Evolutionary conservation across 2,888 invertebrate species (phyloP).

Genomic region (Homarus gammarus): DNA sequence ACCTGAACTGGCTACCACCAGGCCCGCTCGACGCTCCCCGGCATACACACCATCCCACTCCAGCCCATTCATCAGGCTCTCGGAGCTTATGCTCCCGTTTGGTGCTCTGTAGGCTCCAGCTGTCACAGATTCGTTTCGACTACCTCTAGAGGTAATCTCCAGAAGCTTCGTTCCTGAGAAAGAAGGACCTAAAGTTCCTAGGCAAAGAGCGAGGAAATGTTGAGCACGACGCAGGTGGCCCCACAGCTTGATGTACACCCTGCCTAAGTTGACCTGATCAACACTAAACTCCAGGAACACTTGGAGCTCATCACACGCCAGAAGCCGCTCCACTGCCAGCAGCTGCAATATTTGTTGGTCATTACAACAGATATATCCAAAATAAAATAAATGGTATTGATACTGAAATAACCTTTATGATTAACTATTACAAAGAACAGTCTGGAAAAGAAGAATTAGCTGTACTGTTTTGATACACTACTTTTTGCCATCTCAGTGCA

Average conservation of each 20-base stretch:
- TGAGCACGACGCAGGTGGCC: slow-evolving; percentile 15
- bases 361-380: no score
- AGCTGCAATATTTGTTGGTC: background rate
- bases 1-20: background rate
- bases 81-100: background rate
- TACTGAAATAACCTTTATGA: no score
- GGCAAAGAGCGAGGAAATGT: slow-evolving; percentile 14
- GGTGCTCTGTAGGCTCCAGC: background rate
- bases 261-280: background rate
- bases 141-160: background rate
- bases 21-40: background rate
- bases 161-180: slow-evolving; percentile 5
- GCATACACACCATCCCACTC: background rate
- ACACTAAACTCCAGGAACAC: slow-evolving; percentile 34
- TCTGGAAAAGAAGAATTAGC: no score
- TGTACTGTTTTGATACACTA: no score
- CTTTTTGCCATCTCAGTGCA: no score
- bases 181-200: slow-evolving; percentile 19
- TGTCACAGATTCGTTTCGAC: background rate
- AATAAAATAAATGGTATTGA: no score
- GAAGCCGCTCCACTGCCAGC: background rate
- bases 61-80: background rate
- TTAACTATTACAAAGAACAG: no score
- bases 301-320: background rate
- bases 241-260: slow-evolving; percentile 16